Base-by-base conservation (phyloP, 2,888 invertebrate genomes). In the Zygothrica quintamaculata region DNA sequence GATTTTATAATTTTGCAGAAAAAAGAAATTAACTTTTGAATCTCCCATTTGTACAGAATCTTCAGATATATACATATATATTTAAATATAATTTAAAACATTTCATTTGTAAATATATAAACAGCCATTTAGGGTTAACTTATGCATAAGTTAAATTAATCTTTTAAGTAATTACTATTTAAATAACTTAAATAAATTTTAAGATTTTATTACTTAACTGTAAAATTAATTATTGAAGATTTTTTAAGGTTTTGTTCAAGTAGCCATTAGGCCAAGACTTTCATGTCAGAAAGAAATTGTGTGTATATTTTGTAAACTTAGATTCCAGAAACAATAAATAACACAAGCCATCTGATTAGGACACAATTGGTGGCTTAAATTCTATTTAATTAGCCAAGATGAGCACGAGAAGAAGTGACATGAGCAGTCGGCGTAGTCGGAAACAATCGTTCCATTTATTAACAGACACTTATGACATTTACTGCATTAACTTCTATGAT, bases 401-500 rank as follows among this genome's bases (percentile, higher is more conserved):
- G 5, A 67, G 72, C 37, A 50, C 37, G 1, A 36, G 62, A 0
- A 58, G 39, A 37, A 43, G 43, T 5, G 34, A 34, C 1, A 0
- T 29, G 0, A 48, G 37, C 36, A 47, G 36, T 43, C 67, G 52
- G 6, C 73, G 71, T 0, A 55, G 50, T 13, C 50, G 68, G 1
- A 62, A 57, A 8, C 2, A 29, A n/a, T 1, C 3, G 1, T 1
- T 4, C 1, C 2, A 1, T 0, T 11, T 26, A 0, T 0, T 13
- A 0, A 0, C 48, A 0, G 0, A 7, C 4, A 7, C 31, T 2
- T 88, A 84, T 44, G 69, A 77, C 5, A 40, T 89, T 2, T 88
- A 77, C 57, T 82, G 81, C 31, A 37, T 86, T 1, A 86, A 87
- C 12, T 84, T 88, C 39, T 72, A 88, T 51, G 88, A 87, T 26